phyloP scores from a whole-genome alignment of 2,113 vertebrate species.

The Ictidomys tridecemlineatus region DNA sequence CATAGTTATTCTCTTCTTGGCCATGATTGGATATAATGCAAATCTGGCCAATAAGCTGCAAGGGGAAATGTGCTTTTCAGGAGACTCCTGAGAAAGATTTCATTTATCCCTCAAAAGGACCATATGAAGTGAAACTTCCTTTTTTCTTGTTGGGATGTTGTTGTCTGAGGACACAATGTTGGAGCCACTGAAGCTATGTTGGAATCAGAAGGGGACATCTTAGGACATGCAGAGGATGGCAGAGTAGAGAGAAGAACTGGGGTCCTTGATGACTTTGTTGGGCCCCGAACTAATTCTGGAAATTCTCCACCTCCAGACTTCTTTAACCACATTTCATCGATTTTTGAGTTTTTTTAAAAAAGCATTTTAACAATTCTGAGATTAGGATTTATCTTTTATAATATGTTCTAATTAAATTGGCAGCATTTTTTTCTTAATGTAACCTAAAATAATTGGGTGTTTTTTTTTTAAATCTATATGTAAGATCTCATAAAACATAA shows the following conservation, averaged over 20 bases:
- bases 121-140: not conserved
- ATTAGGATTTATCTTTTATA: not conserved
- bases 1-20: not conserved
- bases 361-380: not conserved
- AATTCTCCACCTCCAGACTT: not conserved
- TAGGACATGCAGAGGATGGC: not conserved
- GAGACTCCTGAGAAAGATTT: not conserved
- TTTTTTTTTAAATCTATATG: not conserved
- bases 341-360: not conserved
- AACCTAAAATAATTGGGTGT: not conserved
- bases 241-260: not conserved
- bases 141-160: not conserved
- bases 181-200: not conserved
- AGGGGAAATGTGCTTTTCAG: not conserved
- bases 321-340: not conserved
- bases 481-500: not conserved
- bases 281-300: not conserved
- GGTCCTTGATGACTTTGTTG: not conserved
- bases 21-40: not conserved
- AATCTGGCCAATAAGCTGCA: not conserved
- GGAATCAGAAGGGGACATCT: fast-evolving
- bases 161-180: not conserved
- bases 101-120: not conserved
- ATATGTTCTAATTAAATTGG: not conserved
- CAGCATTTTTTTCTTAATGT: not conserved